These are phyloP conservation scores for Octodonta nipae DNA, from an alignment of 2,888 invertebrate species.

Conservation along the genomic window DNA sequence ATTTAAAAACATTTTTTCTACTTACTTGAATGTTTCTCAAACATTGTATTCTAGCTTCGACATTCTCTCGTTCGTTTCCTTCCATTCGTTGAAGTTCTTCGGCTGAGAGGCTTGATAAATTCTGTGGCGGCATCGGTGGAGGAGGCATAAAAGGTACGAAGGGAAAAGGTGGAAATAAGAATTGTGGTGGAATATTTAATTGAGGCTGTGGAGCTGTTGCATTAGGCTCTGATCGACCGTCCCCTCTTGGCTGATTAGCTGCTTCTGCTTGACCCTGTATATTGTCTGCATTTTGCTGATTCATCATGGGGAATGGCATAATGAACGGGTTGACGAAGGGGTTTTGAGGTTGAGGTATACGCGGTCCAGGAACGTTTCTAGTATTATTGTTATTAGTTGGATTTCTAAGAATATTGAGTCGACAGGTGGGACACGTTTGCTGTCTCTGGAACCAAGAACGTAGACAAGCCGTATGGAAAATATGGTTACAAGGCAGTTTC, in stretches of 20 bases:
- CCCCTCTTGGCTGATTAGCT: constrained; percentile 22
- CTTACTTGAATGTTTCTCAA: constrained; percentile 50
- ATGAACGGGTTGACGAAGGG: constrained; percentile 24
- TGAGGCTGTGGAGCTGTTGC: constrained; percentile 5
- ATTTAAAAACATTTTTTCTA: neutral
- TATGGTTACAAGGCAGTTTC: constrained; percentile 96
- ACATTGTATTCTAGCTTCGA: constrained; percentile 81
- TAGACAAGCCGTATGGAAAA: constrained; percentile 94
- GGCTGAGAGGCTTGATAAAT: constrained; percentile 58
- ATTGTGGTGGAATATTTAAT: constrained; percentile 2
- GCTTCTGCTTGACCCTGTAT: constrained; percentile 11
- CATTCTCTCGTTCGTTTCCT: constrained; percentile 70
- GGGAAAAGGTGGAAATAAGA: constrained; percentile 40
- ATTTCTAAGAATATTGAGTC: constrained; percentile 58
- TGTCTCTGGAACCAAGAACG: constrained; percentile 99
- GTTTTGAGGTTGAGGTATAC: constrained; percentile 12
- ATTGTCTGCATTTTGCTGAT: constrained; percentile 13
- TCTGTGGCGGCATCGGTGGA: constrained; percentile 65
- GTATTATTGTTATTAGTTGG: constrained; percentile 11
- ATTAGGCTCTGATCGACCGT: no score
- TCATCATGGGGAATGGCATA: constrained; percentile 11
- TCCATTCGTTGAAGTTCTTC: constrained; percentile 83
- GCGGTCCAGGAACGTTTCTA: constrained; percentile 25
- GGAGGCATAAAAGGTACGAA: constrained; percentile 45
- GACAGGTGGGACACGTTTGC: constrained; percentile 98